A percentile compares a stretch with the other conserved stretches of the same genome.
These are phyloP conservation scores for Mastigias papua DNA, from an alignment of 30 jellyfish, hydroid and myxozoan species.

Conservation along the genomic window DNA sequence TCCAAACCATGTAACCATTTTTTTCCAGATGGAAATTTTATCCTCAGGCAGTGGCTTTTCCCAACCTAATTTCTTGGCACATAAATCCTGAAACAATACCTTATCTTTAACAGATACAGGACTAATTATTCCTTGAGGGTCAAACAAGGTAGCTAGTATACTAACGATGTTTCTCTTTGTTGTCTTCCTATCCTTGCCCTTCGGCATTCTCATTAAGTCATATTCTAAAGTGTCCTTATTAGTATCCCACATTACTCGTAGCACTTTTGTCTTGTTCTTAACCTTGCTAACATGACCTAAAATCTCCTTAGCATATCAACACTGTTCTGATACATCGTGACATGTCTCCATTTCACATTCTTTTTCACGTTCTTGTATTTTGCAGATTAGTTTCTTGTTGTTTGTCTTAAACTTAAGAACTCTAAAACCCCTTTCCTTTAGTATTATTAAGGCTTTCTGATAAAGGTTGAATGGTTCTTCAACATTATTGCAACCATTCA, in stretches of 20 bases:
- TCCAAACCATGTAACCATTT: slow-evolving; percentile 34
- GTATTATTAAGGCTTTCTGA: neutral
- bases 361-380: slow-evolving; percentile 34
- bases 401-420: slow-evolving; percentile 7
- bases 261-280: slow-evolving; percentile 39
- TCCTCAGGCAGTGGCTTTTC: slow-evolving; percentile 26
- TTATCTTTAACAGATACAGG: slow-evolving; percentile 47
- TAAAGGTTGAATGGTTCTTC: slow-evolving; percentile 12
- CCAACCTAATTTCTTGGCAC: slow-evolving; percentile 12
- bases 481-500: slow-evolving; percentile 10
- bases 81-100: slow-evolving; percentile 54
- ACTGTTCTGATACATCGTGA: neutral
- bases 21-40: slow-evolving; percentile 11
- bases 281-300: slow-evolving; percentile 28
- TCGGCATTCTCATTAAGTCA: slow-evolving; percentile 3
- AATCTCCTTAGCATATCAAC: slow-evolving; percentile 53
- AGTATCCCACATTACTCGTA: slow-evolving; percentile 56
- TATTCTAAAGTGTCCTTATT: slow-evolving; percentile 33
- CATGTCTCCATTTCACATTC: neutral
- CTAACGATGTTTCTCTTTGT: slow-evolving; percentile 43
- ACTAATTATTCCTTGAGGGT: slow-evolving; percentile 44
- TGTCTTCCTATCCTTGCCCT: neutral
- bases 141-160: slow-evolving; percentile 46
- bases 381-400: slow-evolving; percentile 13
- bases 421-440: neutral